Base-by-base conservation (phyloP, 2,113 vertebrate genomes). In the Paratilapia polleni region DNA sequence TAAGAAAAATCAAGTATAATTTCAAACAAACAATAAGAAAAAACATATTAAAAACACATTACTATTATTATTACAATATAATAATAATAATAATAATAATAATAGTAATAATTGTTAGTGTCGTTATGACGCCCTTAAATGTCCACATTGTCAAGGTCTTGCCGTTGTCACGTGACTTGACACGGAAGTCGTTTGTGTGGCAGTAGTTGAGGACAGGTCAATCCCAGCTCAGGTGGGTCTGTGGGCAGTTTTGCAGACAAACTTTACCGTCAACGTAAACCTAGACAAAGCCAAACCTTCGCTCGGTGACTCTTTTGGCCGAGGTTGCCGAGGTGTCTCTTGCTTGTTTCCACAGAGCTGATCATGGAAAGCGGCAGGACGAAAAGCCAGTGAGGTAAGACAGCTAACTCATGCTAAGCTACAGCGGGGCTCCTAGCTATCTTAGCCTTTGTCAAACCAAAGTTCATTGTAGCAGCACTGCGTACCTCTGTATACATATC, bases 131-230 rank as follows among this genome's bases (percentile, higher is more conserved):
- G 41, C 12, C 13, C 28, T 31, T 4, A 31, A 31, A 31, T 31
- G 28, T 31, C 38, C 38, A 38, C 8, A 38, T 8, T 38, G 6
- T 1, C 66, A 61, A 17, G 43, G 41, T 10, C 31, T 36, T 2
- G 1, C 4, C 2, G 0, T 14, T 3, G 52, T 77, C 90, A 93
- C 41, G 83, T 94, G 89, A 92, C 11, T 2, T 11, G n/a, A 92
- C 64, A 82, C 92, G 91, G 93, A 94, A 94, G 80, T 90, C 0
- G 4, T 28, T 17, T 57, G 6, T 6, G 47, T 63, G 10, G 15
- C 47, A 17, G 60, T 24, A 0, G 4, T n/a, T 1, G 34, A 68
- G 28, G 19, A 8, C 36, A 15, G 63, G 38, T 41, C 13, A 61
- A 17, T 22, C 15, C 3, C 8, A 15, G n/a, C 13, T 4, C 14